phyloP scores from a whole-genome alignment of 92 coral and sea anemone genomes.

The Scolanthus callimorphus region DNA sequence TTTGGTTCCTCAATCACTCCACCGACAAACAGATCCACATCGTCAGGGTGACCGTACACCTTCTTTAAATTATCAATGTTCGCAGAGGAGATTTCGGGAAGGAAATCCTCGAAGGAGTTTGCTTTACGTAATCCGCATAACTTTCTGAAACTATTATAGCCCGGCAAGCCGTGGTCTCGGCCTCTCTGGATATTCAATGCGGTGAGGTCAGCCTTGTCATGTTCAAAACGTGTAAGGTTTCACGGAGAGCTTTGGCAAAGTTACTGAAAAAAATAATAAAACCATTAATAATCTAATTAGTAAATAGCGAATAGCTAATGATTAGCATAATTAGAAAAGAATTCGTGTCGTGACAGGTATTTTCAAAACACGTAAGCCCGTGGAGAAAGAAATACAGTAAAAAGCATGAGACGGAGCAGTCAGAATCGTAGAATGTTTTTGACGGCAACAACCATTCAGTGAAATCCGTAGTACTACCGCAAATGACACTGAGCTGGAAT shows the following conservation, averaged over 20 bases:
- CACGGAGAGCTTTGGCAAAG: conserved; percentile 37
- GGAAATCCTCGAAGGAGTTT: not conserved
- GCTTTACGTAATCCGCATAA: conserved; percentile 4
- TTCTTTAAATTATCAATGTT: conserved; percentile 2
- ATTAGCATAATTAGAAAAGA: too few relatives aligned
- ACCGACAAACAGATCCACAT: conserved; percentile 35
- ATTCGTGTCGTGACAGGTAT: too few relatives aligned
- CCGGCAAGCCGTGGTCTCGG: conserved; percentile 55
- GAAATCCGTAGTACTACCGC: too few relatives aligned
- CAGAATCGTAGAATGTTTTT: too few relatives aligned
- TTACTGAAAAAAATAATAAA: conserved; percentile 15
- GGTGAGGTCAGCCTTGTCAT: conserved; percentile 41
- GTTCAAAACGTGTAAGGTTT: conserved; percentile 30
- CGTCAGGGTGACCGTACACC: conserved; percentile 16
- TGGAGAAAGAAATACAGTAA: too few relatives aligned
- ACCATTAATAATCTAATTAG: too few relatives aligned
- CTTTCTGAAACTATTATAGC: conserved; percentile 40
- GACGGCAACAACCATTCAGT: too few relatives aligned
- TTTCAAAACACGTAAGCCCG: too few relatives aligned
- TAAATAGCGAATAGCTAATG: too few relatives aligned
- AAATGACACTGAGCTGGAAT: too few relatives aligned
- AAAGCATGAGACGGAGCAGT: too few relatives aligned
- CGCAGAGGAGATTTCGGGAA: not conserved
- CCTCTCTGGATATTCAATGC: conserved; percentile 64
- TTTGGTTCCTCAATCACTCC: conserved; percentile 24